Percentiles rank a stretch among this genome's conserved stretches.
Evolutionary conservation across 2,797 vertebrate species (phyloP).

Genomic region (Periophthalmus magnuspinnatus): DNA sequence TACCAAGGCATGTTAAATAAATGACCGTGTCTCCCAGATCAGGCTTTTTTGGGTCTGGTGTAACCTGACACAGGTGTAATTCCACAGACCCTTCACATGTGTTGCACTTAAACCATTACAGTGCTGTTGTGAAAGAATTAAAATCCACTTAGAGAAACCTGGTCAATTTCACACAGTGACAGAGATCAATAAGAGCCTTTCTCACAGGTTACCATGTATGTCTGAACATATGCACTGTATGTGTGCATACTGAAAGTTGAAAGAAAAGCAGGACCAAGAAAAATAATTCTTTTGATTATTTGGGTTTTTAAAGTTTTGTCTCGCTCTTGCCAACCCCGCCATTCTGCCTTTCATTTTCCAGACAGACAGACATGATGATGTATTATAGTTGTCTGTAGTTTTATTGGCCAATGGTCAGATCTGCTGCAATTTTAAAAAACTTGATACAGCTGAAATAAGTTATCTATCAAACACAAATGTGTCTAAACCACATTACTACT

Average conservation of each 20-base stretch:
- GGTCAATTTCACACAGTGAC: slow-evolving; percentile 10
- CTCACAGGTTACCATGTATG: neutral
- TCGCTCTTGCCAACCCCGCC: neutral
- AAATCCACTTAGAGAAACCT: slow-evolving; percentile 16
- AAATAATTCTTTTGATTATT: neutral
- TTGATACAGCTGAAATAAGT: neutral
- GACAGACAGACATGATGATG: neutral
- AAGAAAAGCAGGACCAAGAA: neutral
- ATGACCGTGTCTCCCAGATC: neutral
- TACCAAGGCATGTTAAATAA: neutral
- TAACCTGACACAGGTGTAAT: neutral
- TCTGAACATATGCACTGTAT: neutral
- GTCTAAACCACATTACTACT: neutral
- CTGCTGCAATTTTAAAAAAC: neutral
- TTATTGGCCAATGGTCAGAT: neutral
- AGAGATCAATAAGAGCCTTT: slow-evolving; percentile 2
- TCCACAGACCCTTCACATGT: slow-evolving; percentile 12
- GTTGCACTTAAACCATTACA: slow-evolving; percentile 6
- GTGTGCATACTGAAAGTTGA: neutral
- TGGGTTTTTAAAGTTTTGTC: neutral
- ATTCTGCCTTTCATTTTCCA: neutral
- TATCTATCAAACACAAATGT: neutral
- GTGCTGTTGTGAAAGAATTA: slow-evolving; percentile 13
- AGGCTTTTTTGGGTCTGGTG: neutral
- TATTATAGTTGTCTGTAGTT: neutral